A percentile compares a stretch with the other conserved stretches of the same genome.
These are phyloP conservation scores for Synergus laeviventris DNA, from an alignment of 2,888 invertebrate species.

Conservation along the genomic window DNA sequence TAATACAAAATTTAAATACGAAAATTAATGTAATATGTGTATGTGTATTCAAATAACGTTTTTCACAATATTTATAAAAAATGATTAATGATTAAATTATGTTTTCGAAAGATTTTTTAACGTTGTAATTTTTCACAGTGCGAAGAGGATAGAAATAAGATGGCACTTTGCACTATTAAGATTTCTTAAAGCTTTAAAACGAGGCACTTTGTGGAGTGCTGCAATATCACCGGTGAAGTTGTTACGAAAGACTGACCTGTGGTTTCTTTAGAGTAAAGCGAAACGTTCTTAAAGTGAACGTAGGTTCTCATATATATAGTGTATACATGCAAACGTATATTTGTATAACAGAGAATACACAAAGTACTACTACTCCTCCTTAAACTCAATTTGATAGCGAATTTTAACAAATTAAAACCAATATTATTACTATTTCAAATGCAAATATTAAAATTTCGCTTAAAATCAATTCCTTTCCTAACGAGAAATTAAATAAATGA, in stretches of 20 bases:
- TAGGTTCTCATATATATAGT: background rate
- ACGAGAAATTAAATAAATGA: no score
- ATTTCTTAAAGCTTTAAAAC: background rate
- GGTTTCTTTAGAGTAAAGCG: constrained; percentile 23
- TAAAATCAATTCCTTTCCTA: no score
- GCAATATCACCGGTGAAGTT: constrained; percentile 22
- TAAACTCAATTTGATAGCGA: background rate
- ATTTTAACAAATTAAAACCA: background rate
- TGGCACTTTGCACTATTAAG: constrained; percentile 11
- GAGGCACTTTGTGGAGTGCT: background rate
- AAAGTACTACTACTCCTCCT: background rate
- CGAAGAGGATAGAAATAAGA: background rate
- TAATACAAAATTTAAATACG: background rate
- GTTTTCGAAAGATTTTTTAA: background rate
- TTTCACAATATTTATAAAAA: background rate
- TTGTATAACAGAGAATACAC: constrained; percentile 11
- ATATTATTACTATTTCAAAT: background rate
- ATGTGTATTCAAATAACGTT: background rate
- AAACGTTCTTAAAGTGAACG: constrained; percentile 30
- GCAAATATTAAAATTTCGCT: background rate
- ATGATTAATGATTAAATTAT: background rate
- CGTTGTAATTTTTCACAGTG: background rate
- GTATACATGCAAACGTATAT: background rate
- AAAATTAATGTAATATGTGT: background rate
- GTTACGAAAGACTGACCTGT: constrained; percentile 35